phyloP scores from a whole-genome alignment of 1,140 invertebrate genomes.

The Orchestia grillus region DNA sequence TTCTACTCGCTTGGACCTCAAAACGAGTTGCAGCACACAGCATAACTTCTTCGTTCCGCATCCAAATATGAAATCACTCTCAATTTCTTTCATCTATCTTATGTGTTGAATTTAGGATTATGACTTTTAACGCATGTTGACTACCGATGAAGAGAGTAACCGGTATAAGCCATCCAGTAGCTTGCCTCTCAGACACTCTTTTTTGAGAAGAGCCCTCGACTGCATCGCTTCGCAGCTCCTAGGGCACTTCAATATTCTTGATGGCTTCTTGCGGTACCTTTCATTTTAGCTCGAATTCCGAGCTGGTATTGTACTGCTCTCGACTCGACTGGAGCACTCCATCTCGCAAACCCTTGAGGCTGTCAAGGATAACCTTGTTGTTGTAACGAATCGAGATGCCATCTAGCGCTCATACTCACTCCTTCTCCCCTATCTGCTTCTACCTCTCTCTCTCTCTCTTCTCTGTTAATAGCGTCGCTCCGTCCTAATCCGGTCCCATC shows the following conservation, averaged over 20 bases:
- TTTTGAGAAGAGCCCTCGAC: constrained; percentile 32
- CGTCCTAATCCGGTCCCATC: constrained; percentile 39
- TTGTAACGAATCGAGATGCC: constrained; percentile 53
- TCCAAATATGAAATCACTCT: background rate
- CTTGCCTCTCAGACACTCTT: constrained; percentile 35
- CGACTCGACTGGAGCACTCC: constrained; percentile 47
- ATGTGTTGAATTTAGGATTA: background rate
- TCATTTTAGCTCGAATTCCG: constrained; percentile 46
- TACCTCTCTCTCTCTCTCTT: background rate
- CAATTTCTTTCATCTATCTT: background rate
- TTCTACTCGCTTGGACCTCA: background rate
- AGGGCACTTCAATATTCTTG: constrained; percentile 46
- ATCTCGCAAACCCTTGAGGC: constrained; percentile 49
- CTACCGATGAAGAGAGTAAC: background rate
- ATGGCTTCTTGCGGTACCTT: constrained; percentile 56
- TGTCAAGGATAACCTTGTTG: constrained; percentile 54
- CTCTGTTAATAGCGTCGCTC: constrained; percentile 27
- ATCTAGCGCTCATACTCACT: constrained; percentile 10
- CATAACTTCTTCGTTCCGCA: background rate
- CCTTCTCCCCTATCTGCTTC: background rate
- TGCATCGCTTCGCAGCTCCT: constrained; percentile 20
- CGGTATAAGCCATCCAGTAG: background rate
- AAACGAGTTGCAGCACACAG: no score
- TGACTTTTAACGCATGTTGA: background rate
- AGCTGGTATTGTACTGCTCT: constrained; percentile 39